Evolutionary conservation across 2,888 invertebrate genomes (phyloP).

Genomic region (Dasysyrphus albostriatus): DNA sequence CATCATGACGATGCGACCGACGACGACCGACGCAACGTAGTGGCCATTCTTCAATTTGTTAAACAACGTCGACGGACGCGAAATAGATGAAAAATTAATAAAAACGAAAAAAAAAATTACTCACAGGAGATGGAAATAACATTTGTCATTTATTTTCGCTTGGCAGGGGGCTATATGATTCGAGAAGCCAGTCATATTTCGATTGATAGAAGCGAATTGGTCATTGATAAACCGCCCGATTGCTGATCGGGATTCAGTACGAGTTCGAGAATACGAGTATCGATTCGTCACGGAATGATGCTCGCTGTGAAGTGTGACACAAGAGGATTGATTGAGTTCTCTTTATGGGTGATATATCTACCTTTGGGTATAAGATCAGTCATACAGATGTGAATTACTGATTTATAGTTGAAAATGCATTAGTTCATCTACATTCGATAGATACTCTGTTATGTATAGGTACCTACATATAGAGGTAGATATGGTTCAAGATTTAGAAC

Average conservation of each 20-base stretch:
- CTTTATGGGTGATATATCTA: slow-evolving; percentile 20
- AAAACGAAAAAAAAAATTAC: background rate
- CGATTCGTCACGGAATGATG: slow-evolving; percentile 66
- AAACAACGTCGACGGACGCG: background rate
- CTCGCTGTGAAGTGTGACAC: slow-evolving; percentile 72
- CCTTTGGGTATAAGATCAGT: background rate
- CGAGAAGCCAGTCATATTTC: slow-evolving; percentile 52
- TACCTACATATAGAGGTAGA: too few species aligned
- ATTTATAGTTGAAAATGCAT: background rate
- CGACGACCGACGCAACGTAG: slow-evolving; percentile 21
- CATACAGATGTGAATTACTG: slow-evolving; percentile 20
- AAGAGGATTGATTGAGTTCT: slow-evolving; percentile 64
- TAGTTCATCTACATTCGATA: background rate
- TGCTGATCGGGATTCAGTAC: slow-evolving; percentile 28
- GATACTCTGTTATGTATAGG: background rate
- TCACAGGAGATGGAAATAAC: slow-evolving; percentile 5
- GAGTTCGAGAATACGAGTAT: slow-evolving; percentile 34
- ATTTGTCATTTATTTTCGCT: slow-evolving; percentile 67
- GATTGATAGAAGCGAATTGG: slow-evolving; percentile 57
- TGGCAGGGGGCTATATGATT: slow-evolving; percentile 65
- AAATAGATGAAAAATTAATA: slow-evolving; percentile 3
- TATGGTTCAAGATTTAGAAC: background rate
- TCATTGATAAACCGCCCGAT: slow-evolving; percentile 32
- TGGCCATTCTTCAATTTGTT: slow-evolving; percentile 72
- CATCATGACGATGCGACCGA: slow-evolving; percentile 22